Evolutionary conservation across 2,113 vertebrate species (phyloP).

Genomic region (Gobio gobio): DNA sequence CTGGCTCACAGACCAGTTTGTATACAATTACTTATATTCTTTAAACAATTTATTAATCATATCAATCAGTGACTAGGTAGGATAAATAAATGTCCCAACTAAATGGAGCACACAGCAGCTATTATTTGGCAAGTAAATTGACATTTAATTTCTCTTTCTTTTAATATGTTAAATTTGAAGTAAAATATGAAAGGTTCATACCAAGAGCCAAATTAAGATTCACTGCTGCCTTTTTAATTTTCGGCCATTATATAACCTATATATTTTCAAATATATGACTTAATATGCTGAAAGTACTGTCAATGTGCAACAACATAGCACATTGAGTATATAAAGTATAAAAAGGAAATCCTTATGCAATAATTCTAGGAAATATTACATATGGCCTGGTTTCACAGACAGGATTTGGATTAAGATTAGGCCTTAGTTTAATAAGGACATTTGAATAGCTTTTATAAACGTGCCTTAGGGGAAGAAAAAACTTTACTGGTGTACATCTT

Average conservation of each 20-base stretch:
- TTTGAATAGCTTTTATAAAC: too few species aligned
- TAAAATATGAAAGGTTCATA: neutral
- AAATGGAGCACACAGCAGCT: neutral
- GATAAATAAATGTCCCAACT: neutral
- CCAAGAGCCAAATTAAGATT: neutral
- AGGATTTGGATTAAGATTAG: too few species aligned
- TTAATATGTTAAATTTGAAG: too few species aligned
- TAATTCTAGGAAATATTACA: neutral
- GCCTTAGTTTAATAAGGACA: too few species aligned
- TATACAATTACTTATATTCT: neutral
- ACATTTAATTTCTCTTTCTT: too few species aligned
- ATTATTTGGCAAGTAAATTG: neutral
- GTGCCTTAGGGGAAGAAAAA: too few species aligned
- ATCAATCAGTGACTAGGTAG: neutral
- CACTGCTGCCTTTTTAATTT: neutral
- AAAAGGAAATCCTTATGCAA: neutral
- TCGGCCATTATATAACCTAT: neutral
- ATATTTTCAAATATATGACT: too few species aligned
- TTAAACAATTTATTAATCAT: neutral
- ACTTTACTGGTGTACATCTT: too few species aligned
- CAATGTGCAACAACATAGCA: neutral
- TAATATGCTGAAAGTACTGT: neutral
- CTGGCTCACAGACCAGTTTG: neutral
- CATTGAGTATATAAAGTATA: neutral
- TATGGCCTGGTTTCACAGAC: too few species aligned